Conservation (phyloP, 1,140 invertebrate species). For the Drosophila truncata region DNA sequence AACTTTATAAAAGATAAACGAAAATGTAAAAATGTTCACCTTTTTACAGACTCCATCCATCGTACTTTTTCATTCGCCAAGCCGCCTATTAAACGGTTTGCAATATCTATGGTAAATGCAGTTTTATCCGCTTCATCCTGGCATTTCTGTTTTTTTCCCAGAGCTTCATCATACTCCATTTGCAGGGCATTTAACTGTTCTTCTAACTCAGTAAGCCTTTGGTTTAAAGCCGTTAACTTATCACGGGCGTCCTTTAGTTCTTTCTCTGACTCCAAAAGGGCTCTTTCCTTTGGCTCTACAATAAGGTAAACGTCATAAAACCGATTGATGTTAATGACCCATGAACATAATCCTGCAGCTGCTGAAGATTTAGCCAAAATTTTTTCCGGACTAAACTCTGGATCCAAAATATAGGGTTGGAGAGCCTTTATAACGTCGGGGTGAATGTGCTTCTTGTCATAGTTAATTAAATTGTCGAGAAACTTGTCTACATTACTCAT, state of each 20-base stretch:
- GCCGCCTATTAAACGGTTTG: slow-evolving; percentile 96
- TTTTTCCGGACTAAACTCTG: slow-evolving; percentile 94
- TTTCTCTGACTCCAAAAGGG: slow-evolving; percentile 92
- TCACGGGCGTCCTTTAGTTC: slow-evolving; percentile 93
- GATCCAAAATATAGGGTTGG: slow-evolving; percentile 87
- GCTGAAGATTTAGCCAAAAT: slow-evolving; percentile 94
- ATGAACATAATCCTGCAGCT: slow-evolving; percentile 95
- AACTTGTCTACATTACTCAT: slow-evolving; percentile 95
- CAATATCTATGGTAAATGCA: slow-evolving; percentile 93
- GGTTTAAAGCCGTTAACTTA: slow-evolving; percentile 89
- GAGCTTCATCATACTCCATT: slow-evolving; percentile 93
- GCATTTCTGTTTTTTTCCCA: slow-evolving; percentile 94
- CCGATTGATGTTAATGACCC: slow-evolving; percentile 96
- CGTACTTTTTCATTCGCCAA: slow-evolving; percentile 96
- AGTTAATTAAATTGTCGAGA: slow-evolving; percentile 93
- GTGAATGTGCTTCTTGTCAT: slow-evolving; percentile 97
- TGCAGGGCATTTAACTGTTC: slow-evolving; percentile 91
- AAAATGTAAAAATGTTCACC: slow-evolving; percentile 11
- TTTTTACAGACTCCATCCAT: slow-evolving; percentile 86
- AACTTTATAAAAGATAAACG: too few species aligned
- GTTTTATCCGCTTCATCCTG: slow-evolving; percentile 94
- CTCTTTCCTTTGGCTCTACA: slow-evolving; percentile 95
- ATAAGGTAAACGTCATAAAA: slow-evolving; percentile 97
- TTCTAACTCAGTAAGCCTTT: slow-evolving; percentile 90
- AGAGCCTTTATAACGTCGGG: slow-evolving; percentile 93